phyloP scores from a whole-genome alignment of 2,888 invertebrate genomes.

The Diploptera punctata region DNA sequence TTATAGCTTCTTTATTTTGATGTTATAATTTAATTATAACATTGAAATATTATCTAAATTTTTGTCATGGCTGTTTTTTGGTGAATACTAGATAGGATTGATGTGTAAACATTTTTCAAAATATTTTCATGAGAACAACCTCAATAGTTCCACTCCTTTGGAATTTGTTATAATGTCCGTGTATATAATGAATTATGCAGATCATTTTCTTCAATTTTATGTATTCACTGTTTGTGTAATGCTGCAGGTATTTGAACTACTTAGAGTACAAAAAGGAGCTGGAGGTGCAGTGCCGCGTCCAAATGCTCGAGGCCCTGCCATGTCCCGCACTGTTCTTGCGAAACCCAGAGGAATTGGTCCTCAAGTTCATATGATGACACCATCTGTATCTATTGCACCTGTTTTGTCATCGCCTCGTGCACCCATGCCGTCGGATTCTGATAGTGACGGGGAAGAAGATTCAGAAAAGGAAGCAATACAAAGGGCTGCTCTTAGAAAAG shows the following conservation, averaged over 20 bases:
- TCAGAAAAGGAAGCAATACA: constrained; percentile 37
- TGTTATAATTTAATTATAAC: too few species aligned
- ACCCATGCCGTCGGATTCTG: constrained; percentile 31
- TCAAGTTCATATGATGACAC: constrained; percentile 55
- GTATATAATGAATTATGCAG: too few species aligned
- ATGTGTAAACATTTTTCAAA: too few species aligned
- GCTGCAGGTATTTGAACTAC: constrained; percentile 51
- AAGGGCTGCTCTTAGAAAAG: constrained; percentile 36
- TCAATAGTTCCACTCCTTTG: too few species aligned
- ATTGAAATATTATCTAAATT: too few species aligned
- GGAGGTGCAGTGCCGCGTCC: constrained; percentile 45
- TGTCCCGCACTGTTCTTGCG: constrained; percentile 31
- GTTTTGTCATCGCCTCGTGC: constrained; percentile 50
- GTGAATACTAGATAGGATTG: too few species aligned
- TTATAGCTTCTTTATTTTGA: too few species aligned
- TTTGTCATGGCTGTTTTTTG: too few species aligned
- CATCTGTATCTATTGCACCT: constrained; percentile 59
- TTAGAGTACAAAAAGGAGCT: constrained; percentile 53
- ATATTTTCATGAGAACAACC: too few species aligned
- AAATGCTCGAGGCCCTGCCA: constrained; percentile 47
- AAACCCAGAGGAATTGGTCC: constrained; percentile 26
- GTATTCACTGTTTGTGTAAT: too few species aligned
- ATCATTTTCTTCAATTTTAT: too few species aligned
- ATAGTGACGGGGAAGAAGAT: constrained; percentile 42
- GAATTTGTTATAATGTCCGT: too few species aligned